A percentile compares a stretch with the other conserved stretches of the same genome.
These are phyloP conservation scores for Myzus persicae DNA, from an alignment of 1,140 invertebrate species.

Conservation along the genomic window DNA sequence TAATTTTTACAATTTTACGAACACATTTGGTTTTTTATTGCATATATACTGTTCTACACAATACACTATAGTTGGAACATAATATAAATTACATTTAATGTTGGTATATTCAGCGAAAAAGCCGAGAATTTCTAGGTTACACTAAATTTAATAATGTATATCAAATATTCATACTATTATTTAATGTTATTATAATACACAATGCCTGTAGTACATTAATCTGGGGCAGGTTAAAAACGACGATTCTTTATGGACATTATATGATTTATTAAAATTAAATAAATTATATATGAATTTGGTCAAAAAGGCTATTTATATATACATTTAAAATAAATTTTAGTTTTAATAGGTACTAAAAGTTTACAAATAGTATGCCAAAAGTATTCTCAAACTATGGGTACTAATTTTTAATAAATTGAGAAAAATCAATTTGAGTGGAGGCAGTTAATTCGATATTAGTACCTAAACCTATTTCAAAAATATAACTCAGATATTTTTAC, in stretches of 20 bases:
- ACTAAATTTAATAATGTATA: neutral
- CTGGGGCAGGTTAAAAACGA: no score
- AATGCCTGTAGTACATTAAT: neutral
- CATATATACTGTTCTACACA: neutral
- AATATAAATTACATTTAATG: neutral
- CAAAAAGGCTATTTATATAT: no score
- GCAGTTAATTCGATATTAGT: neutral
- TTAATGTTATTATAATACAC: neutral
- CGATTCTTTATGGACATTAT: no score
- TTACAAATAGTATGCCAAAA: neutral
- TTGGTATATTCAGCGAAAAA: neutral
- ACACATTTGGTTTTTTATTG: neutral
- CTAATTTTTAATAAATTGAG: neutral
- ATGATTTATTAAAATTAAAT: no score
- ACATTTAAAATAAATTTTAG: no score
- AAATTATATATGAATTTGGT: no score
- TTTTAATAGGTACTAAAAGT: no score
- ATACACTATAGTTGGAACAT: neutral
- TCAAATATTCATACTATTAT: neutral
- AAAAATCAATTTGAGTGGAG: neutral
- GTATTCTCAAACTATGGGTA: neutral
- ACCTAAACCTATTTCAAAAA: neutral
- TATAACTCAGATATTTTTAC: neutral
- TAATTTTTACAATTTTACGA: neutral
- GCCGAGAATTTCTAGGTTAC: neutral